Conservation (phyloP, 1,140 invertebrate genomes). For the Pantala flavescens region DNA sequence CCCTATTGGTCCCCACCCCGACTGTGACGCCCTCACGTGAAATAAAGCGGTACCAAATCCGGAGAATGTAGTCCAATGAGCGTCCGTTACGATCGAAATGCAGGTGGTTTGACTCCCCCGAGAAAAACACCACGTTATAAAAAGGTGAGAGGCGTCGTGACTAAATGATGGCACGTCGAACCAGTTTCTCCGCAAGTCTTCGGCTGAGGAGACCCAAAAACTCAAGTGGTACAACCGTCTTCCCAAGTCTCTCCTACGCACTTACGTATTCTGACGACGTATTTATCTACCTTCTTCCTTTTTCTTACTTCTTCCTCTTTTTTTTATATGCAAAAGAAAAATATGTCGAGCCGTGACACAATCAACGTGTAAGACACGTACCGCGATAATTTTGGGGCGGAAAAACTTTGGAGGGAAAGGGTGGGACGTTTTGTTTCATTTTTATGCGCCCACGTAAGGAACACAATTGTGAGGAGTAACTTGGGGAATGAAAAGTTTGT, state of each 20-base stretch:
- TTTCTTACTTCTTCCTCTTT: background rate
- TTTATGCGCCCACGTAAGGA: background rate
- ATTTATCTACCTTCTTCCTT: background rate
- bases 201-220: background rate
- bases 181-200: too few relatives aligned
- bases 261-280: background rate
- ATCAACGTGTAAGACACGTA: constrained; percentile 1
- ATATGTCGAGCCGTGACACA: background rate
- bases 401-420: background rate
- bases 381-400: background rate
- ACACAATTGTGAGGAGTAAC: too few relatives aligned
- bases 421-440: background rate
- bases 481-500: too few relatives aligned
- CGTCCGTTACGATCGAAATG: too few relatives aligned
- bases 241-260: background rate
- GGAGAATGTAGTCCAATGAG: too few relatives aligned
- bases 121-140: background rate
- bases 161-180: too few relatives aligned
- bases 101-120: too few relatives aligned
- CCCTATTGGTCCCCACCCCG: too few relatives aligned
- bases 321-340: background rate
- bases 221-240: background rate
- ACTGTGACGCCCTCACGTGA: too few relatives aligned
- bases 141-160: background rate
- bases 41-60: too few relatives aligned